Evolutionary conservation across 2,888 invertebrate species (phyloP).

Genomic region (Acanthosepion pharaonis): DNA sequence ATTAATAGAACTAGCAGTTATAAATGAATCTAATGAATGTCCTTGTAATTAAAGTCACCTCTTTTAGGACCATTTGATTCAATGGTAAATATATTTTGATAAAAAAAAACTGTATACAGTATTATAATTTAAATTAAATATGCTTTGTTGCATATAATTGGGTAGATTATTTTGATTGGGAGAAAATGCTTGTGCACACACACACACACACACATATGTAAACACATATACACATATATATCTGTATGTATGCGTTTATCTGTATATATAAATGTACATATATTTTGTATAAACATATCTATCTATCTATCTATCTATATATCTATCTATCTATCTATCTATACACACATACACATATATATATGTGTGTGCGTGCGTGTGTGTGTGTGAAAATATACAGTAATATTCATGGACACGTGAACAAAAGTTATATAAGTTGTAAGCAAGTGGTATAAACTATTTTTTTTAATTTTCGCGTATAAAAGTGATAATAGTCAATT

Average conservation of each 20-base stretch:
- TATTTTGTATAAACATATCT: neutral
- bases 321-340: neutral
- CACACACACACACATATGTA: too few relatives aligned
- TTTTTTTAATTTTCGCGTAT: too few relatives aligned
- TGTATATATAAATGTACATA: neutral
- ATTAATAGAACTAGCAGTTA: neutral
- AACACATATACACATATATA: too few relatives aligned
- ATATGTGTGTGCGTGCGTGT: neutral
- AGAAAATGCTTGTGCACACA: too few relatives aligned
- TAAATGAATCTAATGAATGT: neutral
- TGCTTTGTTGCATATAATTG: too few relatives aligned
- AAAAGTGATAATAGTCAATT: too few relatives aligned
- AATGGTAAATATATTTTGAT: neutral
- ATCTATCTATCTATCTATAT: neutral
- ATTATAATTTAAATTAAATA: too few relatives aligned
- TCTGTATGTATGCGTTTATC: too few relatives aligned
- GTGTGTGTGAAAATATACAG: neutral
- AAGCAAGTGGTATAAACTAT: too few relatives aligned
- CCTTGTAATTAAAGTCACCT: neutral
- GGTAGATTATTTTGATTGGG: too few relatives aligned
- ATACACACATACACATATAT: neutral
- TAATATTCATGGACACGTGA: too few relatives aligned
- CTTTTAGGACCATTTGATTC: neutral
- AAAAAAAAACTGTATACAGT: neutral
- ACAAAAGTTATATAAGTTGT: too few relatives aligned